Conservation (phyloP, 2,888 invertebrate genomes). For the Polia nebulosa region DNA sequence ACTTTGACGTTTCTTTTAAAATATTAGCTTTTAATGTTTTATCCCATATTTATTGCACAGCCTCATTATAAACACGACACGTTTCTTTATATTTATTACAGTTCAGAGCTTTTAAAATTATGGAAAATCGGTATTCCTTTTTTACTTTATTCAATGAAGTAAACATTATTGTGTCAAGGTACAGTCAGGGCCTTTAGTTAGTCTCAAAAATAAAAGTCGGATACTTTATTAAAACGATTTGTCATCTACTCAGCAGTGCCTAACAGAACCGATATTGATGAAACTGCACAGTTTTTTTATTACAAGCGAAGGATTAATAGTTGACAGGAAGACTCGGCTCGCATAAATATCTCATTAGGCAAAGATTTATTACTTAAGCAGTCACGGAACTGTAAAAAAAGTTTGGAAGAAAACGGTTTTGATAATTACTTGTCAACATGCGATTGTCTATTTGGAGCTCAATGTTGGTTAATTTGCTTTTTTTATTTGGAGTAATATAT, state of each 20-base stretch:
- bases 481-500: slow-evolving; percentile 87
- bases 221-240: slow-evolving; percentile 65
- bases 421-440: slow-evolving; percentile 91
- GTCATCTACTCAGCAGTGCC: slow-evolving; percentile 58
- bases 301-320: slow-evolving; percentile 86
- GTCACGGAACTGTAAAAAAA: slow-evolving; percentile 89
- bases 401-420: slow-evolving; percentile 84
- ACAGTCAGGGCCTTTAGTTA: slow-evolving; percentile 42
- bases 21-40: slow-evolving; percentile 36
- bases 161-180: slow-evolving; percentile 25
- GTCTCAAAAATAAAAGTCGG: slow-evolving; percentile 53
- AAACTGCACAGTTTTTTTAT: slow-evolving; percentile 78
- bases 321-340: slow-evolving; percentile 83
- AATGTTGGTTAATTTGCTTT: slow-evolving; percentile 82
- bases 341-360: slow-evolving; percentile 90
- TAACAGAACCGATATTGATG: slow-evolving; percentile 75
- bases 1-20: slow-evolving; percentile 22
- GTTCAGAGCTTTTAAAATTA: slow-evolving; percentile 18
- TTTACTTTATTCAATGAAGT: slow-evolving; percentile 15
- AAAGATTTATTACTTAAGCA: slow-evolving; percentile 88
- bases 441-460: slow-evolving; percentile 88
- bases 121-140: slow-evolving; percentile 19
- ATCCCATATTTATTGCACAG: slow-evolving; percentile 28
- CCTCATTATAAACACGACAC: slow-evolving; percentile 30
- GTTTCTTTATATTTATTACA: slow-evolving; percentile 33